Evolutionary conservation across 2,113 vertebrate genomes (phyloP).

Genomic region (Bombycilla garrulus): DNA sequence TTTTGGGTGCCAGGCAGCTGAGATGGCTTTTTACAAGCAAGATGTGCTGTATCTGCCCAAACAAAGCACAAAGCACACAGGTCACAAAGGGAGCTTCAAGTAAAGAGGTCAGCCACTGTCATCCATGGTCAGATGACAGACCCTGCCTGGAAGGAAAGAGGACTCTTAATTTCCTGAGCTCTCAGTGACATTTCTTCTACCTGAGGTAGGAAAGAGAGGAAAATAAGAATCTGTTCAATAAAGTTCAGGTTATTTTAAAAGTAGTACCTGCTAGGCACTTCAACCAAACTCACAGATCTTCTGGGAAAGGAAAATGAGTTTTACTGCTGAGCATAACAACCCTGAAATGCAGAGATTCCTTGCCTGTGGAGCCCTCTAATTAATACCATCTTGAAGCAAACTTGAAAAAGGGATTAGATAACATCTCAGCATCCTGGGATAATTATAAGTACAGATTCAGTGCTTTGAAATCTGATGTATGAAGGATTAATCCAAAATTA

Average conservation of each 20-base stretch:
- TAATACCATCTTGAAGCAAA: neutral
- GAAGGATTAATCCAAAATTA: neutral
- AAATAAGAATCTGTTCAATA: neutral
- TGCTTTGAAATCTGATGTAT: neutral
- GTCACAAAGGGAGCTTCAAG: neutral
- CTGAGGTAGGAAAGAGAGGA: neutral
- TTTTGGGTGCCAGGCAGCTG: neutral
- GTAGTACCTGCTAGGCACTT: neutral
- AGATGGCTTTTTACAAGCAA: neutral
- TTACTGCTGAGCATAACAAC: neutral
- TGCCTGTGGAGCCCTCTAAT: neutral
- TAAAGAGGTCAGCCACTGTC: neutral
- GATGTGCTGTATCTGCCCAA: neutral
- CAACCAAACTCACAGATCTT: neutral
- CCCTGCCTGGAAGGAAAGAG: neutral
- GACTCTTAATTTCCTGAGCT: neutral
- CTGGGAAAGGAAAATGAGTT: neutral
- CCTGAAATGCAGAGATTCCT: neutral
- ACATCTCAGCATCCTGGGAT: rapidly evolving
- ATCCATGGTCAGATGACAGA: neutral
- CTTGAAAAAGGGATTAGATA: neutral
- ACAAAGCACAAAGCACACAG: neutral
- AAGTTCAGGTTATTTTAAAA: neutral
- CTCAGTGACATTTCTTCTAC: neutral
- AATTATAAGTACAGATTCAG: neutral